Evolutionary conservation across 2,888 invertebrate species (phyloP).

Genomic region (Hydrotaea diabolus): DNA sequence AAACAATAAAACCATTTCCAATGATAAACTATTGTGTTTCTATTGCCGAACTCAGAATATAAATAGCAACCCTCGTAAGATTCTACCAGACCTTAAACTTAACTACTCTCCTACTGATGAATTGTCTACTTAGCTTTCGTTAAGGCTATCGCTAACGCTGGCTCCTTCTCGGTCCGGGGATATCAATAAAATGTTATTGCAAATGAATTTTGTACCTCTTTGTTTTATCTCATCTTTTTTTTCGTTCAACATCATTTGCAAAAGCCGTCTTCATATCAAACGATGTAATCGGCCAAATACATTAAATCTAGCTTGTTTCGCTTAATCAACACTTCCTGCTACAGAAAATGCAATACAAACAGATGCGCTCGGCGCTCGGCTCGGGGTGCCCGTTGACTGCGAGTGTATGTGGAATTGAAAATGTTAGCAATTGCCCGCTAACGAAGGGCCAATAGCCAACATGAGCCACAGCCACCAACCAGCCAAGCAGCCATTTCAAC

Average conservation of each 20-base stretch:
- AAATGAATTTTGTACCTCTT: conserved; percentile 35
- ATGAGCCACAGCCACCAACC: neutral
- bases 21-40: too few species aligned
- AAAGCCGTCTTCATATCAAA: conserved; percentile 33
- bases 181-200: conserved; percentile 55
- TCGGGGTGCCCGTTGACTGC: too few species aligned
- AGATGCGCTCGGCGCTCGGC: neutral
- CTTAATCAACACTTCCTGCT: conserved; percentile 64
- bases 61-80: too few species aligned
- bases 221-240: neutral
- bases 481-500: conserved; percentile 11
- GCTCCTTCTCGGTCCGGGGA: neutral
- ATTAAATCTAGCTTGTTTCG: conserved; percentile 46
- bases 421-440: conserved; percentile 24
- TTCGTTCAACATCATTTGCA: neutral
- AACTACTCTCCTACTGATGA: neutral
- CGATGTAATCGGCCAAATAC: conserved; percentile 43
- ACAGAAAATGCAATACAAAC: conserved; percentile 22
- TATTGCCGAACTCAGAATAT: too few species aligned
- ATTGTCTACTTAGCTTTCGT: too few species aligned
- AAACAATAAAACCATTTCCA: too few species aligned
- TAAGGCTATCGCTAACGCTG: too few species aligned
- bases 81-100: too few species aligned
- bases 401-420: neutral
- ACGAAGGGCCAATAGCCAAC: conserved; percentile 48